Percentiles rank a stretch among this genome's conserved stretches.
Conservation (phyloP, 2,113 vertebrate genomes). For the Elaphurus davidianus region DNA sequence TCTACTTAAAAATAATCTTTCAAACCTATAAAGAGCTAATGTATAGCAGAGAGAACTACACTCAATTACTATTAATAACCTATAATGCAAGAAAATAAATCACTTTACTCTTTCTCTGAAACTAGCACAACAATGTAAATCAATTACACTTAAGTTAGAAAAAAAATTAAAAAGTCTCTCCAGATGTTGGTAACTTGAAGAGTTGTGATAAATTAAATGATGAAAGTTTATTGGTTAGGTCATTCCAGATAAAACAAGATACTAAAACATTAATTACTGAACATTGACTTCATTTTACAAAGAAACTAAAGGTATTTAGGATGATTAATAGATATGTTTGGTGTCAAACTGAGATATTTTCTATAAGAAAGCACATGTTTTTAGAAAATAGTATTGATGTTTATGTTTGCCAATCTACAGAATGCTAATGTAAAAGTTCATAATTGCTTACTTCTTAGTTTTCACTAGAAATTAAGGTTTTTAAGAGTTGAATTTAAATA, state of each 20-base stretch:
- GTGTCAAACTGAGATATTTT: neutral
- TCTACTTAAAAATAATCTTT: neutral
- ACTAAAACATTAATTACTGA: neutral
- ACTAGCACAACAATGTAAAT: neutral
- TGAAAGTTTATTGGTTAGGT: neutral
- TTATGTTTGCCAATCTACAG: neutral
- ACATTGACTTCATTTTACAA: neutral
- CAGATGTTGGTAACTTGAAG: neutral
- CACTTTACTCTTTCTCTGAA: neutral
- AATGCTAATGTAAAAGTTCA: neutral
- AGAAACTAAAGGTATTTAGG: neutral
- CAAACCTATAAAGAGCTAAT: neutral
- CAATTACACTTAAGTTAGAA: neutral
- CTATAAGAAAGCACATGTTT: neutral
- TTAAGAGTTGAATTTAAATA: neutral
- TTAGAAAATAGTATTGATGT: neutral
- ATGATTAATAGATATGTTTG: neutral
- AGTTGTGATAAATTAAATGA: neutral
- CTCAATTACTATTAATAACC: neutral
- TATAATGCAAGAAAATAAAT: neutral
- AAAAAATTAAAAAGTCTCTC: neutral
- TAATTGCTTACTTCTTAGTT: neutral
- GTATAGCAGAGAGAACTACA: neutral
- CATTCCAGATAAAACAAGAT: neutral
- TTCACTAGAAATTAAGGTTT: neutral